phyloP scores from a whole-genome alignment of 2,113 vertebrate species.

The Festucalex cinctus region DNA sequence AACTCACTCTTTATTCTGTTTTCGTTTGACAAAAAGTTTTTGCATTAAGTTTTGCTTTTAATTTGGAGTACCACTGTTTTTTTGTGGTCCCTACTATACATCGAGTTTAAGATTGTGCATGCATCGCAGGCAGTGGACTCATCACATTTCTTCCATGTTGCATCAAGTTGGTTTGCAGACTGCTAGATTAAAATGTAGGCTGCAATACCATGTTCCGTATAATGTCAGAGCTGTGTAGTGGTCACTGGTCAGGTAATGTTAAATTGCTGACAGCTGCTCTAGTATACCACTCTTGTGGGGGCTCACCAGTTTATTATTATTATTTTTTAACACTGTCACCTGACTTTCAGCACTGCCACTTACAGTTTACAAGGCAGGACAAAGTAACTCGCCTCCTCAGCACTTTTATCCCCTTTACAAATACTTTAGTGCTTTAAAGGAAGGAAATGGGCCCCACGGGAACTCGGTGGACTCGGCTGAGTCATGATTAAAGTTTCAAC shows the following conservation, averaged over 20 bases:
- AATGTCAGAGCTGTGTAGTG: neutral
- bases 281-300: slow-evolving; percentile 39
- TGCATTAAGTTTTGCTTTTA: neutral
- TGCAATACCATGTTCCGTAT: neutral
- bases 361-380: slow-evolving; percentile 52
- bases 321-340: slow-evolving; percentile 30
- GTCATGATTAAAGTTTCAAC: slow-evolving; percentile 23
- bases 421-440: slow-evolving; percentile 58
- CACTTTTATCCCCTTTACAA: slow-evolving; percentile 50
- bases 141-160: neutral
- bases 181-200: neutral
- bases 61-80: neutral
- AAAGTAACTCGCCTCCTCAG: slow-evolving; percentile 66
- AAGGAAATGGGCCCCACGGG: slow-evolving; percentile 59
- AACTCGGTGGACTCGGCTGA: slow-evolving; percentile 24
- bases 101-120: too few relatives aligned
- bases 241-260: slow-evolving; percentile 1
- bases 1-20: neutral
- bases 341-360: slow-evolving; percentile 47
- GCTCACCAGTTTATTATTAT: slow-evolving; percentile 24
- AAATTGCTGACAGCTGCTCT: slow-evolving; percentile 19
- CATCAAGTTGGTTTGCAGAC: neutral
- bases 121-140: neutral
- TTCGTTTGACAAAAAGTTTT: neutral
- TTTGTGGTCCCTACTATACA: neutral